A percentile compares a stretch with the other conserved stretches of the same genome.
Conservation (phyloP, 2,113 vertebrate species). For the Podarcis raffonei region DNA sequence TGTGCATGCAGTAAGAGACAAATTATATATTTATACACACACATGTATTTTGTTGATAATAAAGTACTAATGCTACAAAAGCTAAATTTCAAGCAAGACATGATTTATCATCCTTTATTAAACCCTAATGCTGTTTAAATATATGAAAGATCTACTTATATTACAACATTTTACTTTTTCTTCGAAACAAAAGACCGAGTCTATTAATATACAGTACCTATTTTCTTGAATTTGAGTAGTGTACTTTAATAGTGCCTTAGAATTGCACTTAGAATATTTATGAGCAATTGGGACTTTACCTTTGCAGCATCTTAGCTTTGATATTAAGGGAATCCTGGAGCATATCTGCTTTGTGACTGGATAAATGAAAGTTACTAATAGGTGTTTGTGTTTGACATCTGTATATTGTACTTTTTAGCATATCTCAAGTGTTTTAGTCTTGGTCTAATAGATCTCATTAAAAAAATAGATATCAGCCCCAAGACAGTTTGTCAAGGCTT, state of each 20-base stretch:
- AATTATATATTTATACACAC: neutral
- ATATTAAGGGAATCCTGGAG: constrained; percentile 50
- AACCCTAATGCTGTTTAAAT: neutral
- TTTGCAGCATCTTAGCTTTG: constrained; percentile 52
- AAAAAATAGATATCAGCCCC: constrained; percentile 78
- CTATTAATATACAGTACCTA: neutral
- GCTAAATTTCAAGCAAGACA: neutral
- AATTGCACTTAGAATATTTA: constrained; percentile 46
- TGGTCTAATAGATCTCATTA: constrained; percentile 82
- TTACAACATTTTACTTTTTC: constrained; percentile 6
- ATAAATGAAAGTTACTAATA: constrained; percentile 75
- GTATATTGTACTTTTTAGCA: constrained; percentile 78
- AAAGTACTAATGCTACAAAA: constrained; percentile 4
- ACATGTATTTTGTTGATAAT: neutral
- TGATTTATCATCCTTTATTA: neutral
- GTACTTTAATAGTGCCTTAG: neutral
- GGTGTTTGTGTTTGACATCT: constrained; percentile 77
- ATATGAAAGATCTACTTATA: neutral
- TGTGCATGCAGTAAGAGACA: neutral
- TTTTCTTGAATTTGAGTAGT: constrained; percentile 36
- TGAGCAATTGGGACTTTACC: constrained; percentile 59
- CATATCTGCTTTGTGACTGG: constrained; percentile 51
- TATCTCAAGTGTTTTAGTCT: constrained; percentile 76
- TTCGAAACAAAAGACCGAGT: neutral
- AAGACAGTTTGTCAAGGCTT: constrained; percentile 83